Conservation (phyloP, 2,888 invertebrate species). For the Pandemis corylana region DNA sequence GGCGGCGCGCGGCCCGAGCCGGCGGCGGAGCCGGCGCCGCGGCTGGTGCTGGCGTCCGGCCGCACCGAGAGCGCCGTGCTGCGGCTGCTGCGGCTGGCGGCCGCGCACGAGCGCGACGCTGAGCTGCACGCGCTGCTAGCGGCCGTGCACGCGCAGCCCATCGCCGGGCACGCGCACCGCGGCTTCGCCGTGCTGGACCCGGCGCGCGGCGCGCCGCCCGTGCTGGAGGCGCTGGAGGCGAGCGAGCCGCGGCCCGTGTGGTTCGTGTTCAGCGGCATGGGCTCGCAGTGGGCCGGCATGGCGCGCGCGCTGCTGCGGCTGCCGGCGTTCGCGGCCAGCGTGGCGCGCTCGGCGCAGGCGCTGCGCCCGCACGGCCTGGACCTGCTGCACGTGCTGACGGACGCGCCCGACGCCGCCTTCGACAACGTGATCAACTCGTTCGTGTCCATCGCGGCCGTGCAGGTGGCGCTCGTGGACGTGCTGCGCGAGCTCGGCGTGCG, state of each 20-base stretch:
- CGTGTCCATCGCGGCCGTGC: constrained; percentile 97
- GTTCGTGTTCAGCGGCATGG: constrained; percentile 99
- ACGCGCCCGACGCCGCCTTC: constrained; percentile 90
- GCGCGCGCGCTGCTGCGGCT: constrained; percentile 93
- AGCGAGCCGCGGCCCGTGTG: constrained; percentile 92
- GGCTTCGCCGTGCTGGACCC: constrained; percentile 91
- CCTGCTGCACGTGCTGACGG: constrained; percentile 91
- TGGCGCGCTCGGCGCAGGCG: constrained; percentile 90
- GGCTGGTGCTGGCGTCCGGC: constrained; percentile 92
- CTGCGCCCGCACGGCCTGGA: constrained; percentile 92
- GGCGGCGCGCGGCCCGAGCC: constrained; percentile 86
- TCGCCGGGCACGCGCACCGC: constrained; percentile 91
- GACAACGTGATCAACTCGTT: constrained; percentile 96
- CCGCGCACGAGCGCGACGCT: constrained; percentile 86
- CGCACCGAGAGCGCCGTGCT: constrained; percentile 93
- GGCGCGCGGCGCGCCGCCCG: constrained; percentile 3
- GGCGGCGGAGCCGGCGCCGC: constrained; percentile 75
- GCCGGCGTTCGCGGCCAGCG: constrained; percentile 91
- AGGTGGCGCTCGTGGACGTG: constrained; percentile 97
- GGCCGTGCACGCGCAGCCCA: constrained; percentile 88
- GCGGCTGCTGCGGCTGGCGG: constrained; percentile 86
- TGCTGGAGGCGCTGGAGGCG: constrained; percentile 51
- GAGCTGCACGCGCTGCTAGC: constrained; percentile 92
- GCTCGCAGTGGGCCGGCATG: constrained; percentile 99
- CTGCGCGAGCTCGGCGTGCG: constrained; percentile 89